A percentile compares a stretch with the other conserved stretches of the same genome.
These are phyloP conservation scores for Sinocyclocheilus rhinocerous DNA, from an alignment of 2,113 vertebrate genomes.

Conservation along the genomic window DNA sequence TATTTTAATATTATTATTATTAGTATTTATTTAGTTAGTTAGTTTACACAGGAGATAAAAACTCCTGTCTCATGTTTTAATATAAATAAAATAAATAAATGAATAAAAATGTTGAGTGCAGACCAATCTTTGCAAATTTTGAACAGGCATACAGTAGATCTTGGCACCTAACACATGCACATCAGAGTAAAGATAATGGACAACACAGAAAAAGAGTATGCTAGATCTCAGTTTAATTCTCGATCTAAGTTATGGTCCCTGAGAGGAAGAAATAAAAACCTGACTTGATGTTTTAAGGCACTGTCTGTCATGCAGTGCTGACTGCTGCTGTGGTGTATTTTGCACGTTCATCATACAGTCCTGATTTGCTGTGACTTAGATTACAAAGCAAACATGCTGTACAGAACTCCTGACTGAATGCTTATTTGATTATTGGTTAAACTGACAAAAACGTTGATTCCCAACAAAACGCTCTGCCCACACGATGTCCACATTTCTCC, in stretches of 20 bases:
- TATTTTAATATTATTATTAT: too few relatives aligned
- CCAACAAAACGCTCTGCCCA: neutral
- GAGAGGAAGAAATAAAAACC: neutral
- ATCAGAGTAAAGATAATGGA: neutral
- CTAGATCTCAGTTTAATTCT: neutral
- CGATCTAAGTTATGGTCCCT: neutral
- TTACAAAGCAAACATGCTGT: neutral
- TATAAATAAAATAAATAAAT: too few relatives aligned
- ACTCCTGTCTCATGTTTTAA: too few relatives aligned
- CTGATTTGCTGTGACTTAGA: neutral
- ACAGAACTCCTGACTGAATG: neutral
- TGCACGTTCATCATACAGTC: neutral
- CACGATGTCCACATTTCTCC: neutral
- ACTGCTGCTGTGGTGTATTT: neutral
- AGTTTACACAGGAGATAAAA: too few relatives aligned
- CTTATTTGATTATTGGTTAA: constrained; percentile 6
- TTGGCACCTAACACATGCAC: neutral
- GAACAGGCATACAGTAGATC: too few relatives aligned
- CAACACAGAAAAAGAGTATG: neutral
- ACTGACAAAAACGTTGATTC: neutral
- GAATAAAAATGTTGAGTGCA: too few relatives aligned
- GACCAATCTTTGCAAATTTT: too few relatives aligned
- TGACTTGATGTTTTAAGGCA: neutral
- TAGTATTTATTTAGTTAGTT: too few relatives aligned
- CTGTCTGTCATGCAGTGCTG: neutral